These are phyloP conservation scores for Phania funesta DNA, from an alignment of 2,888 invertebrate species.

Conservation along the genomic window DNA sequence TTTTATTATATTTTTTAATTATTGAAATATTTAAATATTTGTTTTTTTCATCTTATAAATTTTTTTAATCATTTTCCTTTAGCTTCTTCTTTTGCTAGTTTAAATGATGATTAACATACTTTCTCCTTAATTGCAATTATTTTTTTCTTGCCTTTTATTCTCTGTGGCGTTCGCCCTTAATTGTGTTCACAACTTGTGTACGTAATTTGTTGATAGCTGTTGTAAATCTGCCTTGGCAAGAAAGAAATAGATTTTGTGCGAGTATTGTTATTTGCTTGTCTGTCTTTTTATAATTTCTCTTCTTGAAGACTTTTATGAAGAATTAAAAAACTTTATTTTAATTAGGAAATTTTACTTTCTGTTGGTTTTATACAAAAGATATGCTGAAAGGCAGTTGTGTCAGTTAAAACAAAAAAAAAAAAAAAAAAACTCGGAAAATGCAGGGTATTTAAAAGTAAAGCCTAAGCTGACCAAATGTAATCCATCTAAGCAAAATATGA, in stretches of 20 bases:
- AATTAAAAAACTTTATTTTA: too few species aligned
- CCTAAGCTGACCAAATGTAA: too few species aligned
- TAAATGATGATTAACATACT: constrained; percentile 30
- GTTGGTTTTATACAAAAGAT: neutral
- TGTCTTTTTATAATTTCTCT: neutral
- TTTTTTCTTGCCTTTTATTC: neutral
- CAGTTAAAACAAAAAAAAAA: too few species aligned
- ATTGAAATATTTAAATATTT: neutral
- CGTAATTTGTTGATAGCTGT: neutral
- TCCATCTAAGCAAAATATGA: too few species aligned
- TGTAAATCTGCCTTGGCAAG: neutral
- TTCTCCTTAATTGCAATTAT: constrained; percentile 24
- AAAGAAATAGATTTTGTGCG: neutral
- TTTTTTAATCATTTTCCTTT: neutral
- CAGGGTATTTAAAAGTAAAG: too few species aligned
- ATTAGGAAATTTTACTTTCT: neutral
- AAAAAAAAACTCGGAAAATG: too few species aligned
- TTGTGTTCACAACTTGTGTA: neutral
- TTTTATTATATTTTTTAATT: neutral
- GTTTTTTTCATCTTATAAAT: neutral
- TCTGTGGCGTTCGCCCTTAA: neutral
- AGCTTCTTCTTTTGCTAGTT: neutral
- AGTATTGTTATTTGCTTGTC: neutral
- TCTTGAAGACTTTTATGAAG: neutral
- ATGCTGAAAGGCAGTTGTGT: neutral